phyloP scores from a whole-genome alignment of 2,888 invertebrate species.

The Yponomeuta plumbellus region DNA sequence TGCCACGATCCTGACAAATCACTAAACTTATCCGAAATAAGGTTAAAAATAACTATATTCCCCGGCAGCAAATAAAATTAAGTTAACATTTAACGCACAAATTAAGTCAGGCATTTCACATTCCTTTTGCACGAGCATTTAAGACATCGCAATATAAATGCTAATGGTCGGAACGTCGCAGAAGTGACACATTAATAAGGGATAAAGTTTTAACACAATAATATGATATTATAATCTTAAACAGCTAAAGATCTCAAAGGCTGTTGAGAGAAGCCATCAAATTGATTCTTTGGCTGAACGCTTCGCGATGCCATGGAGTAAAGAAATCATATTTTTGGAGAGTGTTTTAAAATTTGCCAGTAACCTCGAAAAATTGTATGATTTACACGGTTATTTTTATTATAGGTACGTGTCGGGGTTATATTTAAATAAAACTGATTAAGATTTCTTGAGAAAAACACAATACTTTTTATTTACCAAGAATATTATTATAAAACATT shows the following conservation, averaged over 20 bases:
- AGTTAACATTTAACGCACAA: background rate
- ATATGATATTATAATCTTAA: slow-evolving; percentile 5
- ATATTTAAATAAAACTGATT: no score
- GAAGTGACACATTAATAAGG: slow-evolving; percentile 1
- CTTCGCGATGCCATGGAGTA: background rate
- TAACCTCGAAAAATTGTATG: background rate
- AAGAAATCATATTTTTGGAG: background rate
- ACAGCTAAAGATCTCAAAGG: background rate
- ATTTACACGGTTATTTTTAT: no score
- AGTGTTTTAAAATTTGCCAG: background rate
- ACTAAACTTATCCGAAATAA: no score
- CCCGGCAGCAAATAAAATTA: no score
- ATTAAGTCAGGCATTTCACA: slow-evolving; percentile 25
- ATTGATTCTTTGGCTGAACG: slow-evolving; percentile 14
- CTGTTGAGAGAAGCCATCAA: background rate
- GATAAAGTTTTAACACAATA: slow-evolving; percentile 11
- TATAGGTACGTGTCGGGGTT: no score
- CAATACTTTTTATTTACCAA: no score
- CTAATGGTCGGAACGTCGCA: background rate
- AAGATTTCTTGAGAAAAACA: no score
- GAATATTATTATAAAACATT: no score
- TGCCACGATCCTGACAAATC: no score
- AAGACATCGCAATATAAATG: slow-evolving; percentile 10
- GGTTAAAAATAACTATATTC: no score
- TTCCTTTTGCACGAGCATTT: slow-evolving; percentile 13